Conservation (phyloP, 2,888 invertebrate species). For the Lasioglossum lativentre region DNA sequence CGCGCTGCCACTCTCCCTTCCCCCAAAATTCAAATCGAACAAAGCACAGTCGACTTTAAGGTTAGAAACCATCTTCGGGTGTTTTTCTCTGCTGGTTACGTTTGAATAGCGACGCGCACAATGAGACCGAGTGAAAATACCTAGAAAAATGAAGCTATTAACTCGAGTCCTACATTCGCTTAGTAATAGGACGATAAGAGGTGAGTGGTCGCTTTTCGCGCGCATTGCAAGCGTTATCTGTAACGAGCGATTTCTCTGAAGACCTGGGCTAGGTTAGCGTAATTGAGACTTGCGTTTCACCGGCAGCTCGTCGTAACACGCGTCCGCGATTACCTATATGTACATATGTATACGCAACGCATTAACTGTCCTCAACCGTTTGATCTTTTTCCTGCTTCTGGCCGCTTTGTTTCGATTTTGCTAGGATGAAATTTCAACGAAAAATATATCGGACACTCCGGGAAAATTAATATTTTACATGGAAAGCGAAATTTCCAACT, state of each 20-base stretch:
- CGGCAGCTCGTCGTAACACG: slow-evolving; percentile 40
- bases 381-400: not conserved
- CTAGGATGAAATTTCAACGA: not conserved
- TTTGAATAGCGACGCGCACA: not conserved
- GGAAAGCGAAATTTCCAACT: not conserved
- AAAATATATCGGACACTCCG: not conserved
- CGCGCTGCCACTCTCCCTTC: not conserved
- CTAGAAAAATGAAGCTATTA: slow-evolving; percentile 18
- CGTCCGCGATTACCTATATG: slow-evolving; percentile 11
- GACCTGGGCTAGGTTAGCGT: not conserved
- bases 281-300: slow-evolving; percentile 21
- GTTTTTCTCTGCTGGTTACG: not conserved
- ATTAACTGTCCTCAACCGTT: not conserved
- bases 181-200: slow-evolving; percentile 21
- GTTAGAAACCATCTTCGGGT: not conserved
- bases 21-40: not conserved
- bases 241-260: slow-evolving; percentile 19
- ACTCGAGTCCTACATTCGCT: not conserved
- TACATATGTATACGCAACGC: not conserved
- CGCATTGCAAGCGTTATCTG: slow-evolving; percentile 9
- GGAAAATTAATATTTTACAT: not conserved
- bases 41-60: slow-evolving; percentile 1
- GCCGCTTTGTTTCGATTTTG: not conserved
- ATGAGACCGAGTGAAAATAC: not conserved
- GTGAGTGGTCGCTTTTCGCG: slow-evolving; percentile 6